phyloP scores from a whole-genome alignment of 2,888 invertebrate genomes.

The Drosophila parthenogenetica region DNA sequence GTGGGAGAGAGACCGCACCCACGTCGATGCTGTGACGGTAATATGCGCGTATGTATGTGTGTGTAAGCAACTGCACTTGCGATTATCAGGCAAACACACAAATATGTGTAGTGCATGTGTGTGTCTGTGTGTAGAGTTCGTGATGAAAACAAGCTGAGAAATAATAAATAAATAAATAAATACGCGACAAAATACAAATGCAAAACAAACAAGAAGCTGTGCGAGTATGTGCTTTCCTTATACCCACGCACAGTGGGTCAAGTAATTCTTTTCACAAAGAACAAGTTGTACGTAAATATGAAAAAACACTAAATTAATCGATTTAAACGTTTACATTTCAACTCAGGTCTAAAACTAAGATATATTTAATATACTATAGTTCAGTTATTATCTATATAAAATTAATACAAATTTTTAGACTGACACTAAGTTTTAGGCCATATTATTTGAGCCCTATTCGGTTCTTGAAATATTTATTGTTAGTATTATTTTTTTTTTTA shows the following conservation, averaged over 20 bases:
- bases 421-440: too few relatives aligned
- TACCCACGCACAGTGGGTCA: not conserved
- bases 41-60: constrained; percentile 35
- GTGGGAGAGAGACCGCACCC: constrained; percentile 40
- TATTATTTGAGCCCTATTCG: too few relatives aligned
- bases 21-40: constrained; percentile 48
- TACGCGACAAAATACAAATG: constrained; percentile 44
- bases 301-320: too few relatives aligned
- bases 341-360: too few relatives aligned
- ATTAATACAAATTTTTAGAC: too few relatives aligned
- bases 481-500: too few relatives aligned
- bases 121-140: constrained; percentile 35
- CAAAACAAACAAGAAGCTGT: constrained; percentile 19
- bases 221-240: constrained; percentile 3
- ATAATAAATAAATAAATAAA: constrained; percentile 30
- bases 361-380: too few relatives aligned
- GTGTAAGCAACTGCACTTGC: constrained; percentile 59
- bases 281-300: not conserved
- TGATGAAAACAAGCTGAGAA: constrained; percentile 53
- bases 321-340: too few relatives aligned
- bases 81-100: constrained; percentile 53
- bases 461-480: too few relatives aligned
- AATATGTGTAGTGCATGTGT: constrained; percentile 1
- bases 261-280: not conserved
- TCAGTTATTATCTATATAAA: too few relatives aligned